phyloP scores from a whole-genome alignment of 2,888 invertebrate species.

The Eudemis profundana region DNA sequence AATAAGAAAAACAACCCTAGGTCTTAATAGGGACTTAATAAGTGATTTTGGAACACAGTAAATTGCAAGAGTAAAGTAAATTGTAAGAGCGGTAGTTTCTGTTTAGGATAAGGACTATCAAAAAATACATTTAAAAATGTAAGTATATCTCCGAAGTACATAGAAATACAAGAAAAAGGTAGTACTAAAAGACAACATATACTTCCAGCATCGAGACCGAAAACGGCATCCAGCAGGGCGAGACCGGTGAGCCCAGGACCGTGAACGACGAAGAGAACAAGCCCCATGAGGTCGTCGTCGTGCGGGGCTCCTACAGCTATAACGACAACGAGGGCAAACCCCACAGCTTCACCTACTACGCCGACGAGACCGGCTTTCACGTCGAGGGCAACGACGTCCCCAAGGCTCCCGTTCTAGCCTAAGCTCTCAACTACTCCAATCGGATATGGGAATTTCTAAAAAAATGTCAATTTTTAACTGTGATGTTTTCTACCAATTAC shows the following conservation, averaged over 20 bases:
- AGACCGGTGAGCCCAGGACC: conserved; percentile 73
- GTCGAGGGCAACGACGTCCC: conserved; percentile 87
- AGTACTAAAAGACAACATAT: not conserved
- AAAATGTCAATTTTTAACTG: no score
- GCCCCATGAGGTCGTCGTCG: conserved; percentile 81
- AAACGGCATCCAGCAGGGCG: conserved; percentile 82
- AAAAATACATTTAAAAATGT: conserved; percentile 62
- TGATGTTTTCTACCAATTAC: no score
- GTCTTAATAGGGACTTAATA: no score
- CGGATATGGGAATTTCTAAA: no score
- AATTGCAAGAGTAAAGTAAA: no score
- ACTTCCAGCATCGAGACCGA: conserved; percentile 80
- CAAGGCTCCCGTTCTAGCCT: conserved; percentile 60
- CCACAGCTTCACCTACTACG: conserved; percentile 81
- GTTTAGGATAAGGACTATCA: no score
- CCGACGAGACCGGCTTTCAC: conserved; percentile 87
- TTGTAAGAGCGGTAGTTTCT: no score
- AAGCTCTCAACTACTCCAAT: no score
- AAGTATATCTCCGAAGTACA: conserved; percentile 48
- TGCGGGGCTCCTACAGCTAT: conserved; percentile 87
- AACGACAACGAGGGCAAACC: conserved; percentile 81
- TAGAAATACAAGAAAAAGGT: not conserved
- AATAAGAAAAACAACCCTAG: no score
- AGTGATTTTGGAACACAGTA: no score
- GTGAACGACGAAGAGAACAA: conserved; percentile 84